Evolutionary conservation across 2,888 invertebrate genomes (phyloP), one percentile per base, ranked within the genome.

Genomic region (Drosophila neutralis): DNA sequence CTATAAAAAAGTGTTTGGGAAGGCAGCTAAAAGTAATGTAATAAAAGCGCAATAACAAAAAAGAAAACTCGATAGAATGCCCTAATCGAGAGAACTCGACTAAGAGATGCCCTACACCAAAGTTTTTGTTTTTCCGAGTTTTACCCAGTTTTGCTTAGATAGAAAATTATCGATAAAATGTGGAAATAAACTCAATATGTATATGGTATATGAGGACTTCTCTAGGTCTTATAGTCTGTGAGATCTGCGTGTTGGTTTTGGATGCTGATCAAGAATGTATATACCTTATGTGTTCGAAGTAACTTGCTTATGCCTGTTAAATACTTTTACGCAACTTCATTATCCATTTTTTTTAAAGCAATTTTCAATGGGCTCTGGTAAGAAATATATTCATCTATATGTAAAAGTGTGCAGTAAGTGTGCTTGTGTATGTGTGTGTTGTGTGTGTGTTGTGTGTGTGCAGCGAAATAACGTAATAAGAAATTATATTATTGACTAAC

Each of bases 401-500:
- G 33, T 36, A 36, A 21, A 27, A 24, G 29, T 68, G 48, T 29
- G 21, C 29, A 29, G 13, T 13, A 53, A 15, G 11, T 40, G 21
- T 56, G 3, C 21, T 42, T 42, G 11, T 13, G 24, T 24, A 15
- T 15, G 45, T 24, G 48, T 29, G 31, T 53, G 11, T 58, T 29
- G 31, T 53, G 11, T 58, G 33, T 52, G 35, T 29, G 31, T 51
- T 52, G 29, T 29, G 31, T 29, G 31, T 53, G 11, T 58, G 33
- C 51, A 62, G 49, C 54, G 52, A 65, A 87, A 86, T 80, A 81
- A 73, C 83, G 80, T 83, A 84, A 83, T 69, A 80, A 69, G 80
- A 82, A 83, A 83, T 87, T 87, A 80, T 75, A 87, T 87, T 87
- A 83, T 83, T 83, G 87, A 83, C 83, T 83, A 78, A 83, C 78